Evolutionary conservation across 1,140 invertebrate species (phyloP).

Genomic region (Trichogramma pretiosum): DNA sequence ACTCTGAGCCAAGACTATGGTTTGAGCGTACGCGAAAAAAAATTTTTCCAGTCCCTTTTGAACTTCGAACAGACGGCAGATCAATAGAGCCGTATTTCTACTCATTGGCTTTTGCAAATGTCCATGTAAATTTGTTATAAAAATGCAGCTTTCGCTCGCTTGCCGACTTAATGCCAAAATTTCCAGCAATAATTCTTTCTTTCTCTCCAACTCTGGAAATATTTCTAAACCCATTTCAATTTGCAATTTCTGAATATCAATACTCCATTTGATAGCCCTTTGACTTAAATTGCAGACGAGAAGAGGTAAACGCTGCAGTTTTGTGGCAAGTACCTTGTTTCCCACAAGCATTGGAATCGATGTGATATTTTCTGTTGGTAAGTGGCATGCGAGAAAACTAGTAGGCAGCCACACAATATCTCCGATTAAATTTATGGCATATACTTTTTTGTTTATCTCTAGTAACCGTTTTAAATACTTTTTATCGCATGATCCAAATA

Average conservation of each 20-base stretch:
- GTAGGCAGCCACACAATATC: conserved; percentile 75
- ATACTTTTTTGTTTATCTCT: conserved; percentile 70
- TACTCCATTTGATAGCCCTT: conserved; percentile 32
- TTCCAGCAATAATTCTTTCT: conserved; percentile 54
- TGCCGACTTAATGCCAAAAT: conserved; percentile 55
- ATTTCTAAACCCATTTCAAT: conserved; percentile 33
- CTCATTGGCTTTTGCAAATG: conserved; percentile 66
- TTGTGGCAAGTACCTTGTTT: conserved; percentile 29
- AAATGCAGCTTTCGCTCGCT: conserved; percentile 55
- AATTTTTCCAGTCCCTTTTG: conserved; percentile 67
- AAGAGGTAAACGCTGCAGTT: conserved; percentile 28
- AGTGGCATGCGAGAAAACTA: conserved; percentile 52
- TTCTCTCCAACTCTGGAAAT: conserved; percentile 54
- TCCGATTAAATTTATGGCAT: conserved; percentile 64
- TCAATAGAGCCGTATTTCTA: conserved; percentile 61
- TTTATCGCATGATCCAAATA: conserved; percentile 72
- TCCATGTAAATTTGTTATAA: conserved; percentile 75
- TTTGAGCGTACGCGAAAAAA: conserved; percentile 40
- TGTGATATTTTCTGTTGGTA: conserved; percentile 30
- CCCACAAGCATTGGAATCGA: conserved; percentile 27
- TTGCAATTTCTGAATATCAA: conserved; percentile 30
- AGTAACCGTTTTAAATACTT: conserved; percentile 64
- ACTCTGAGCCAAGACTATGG: conserved; percentile 39
- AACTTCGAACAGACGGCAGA: conserved; percentile 74
- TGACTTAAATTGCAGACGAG: conserved; percentile 26